A percentile compares a stretch with the other conserved stretches of the same genome.
phyloP scores from a whole-genome alignment of 2,888 invertebrate species.

The Andrena minutula region DNA sequence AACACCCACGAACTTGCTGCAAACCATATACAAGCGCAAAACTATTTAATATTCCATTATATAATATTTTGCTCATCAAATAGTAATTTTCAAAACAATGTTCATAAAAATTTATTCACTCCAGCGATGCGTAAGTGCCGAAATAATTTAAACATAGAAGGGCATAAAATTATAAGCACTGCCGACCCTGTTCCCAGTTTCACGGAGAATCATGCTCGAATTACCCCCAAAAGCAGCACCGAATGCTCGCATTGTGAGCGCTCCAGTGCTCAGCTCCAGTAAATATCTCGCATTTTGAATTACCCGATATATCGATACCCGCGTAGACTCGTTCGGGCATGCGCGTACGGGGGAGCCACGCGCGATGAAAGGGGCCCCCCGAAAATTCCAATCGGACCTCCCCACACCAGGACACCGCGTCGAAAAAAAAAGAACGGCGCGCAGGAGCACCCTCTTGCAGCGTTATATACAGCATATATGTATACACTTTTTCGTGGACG shows the following conservation, averaged over 20 bases:
- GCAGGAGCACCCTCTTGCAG: constrained; percentile 37
- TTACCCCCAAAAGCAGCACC: neutral
- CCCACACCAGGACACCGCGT: constrained; percentile 22
- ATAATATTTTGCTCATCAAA: too few species aligned
- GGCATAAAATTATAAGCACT: neutral
- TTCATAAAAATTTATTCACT: too few species aligned
- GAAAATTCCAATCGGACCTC: constrained; percentile 54
- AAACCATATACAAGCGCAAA: too few species aligned
- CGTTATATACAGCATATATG: constrained; percentile 31
- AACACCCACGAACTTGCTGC: too few species aligned
- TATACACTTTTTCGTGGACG: constrained; percentile 61
- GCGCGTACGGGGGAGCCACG: constrained; percentile 31
- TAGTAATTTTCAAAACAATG: too few species aligned
- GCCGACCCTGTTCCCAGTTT: neutral
- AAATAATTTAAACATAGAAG: neutral
- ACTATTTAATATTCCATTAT: too few species aligned
- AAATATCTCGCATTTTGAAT: constrained; percentile 27
- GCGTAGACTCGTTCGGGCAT: constrained; percentile 17
- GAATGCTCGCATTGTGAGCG: neutral
- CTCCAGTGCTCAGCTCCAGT: neutral
- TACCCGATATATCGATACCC: constrained; percentile 43
- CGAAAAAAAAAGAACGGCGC: constrained; percentile 45
- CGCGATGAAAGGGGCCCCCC: constrained; percentile 22
- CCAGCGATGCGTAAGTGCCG: too few species aligned
- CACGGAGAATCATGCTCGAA: neutral